These are phyloP conservation scores for Drosophila neoperkinsi DNA, from an alignment of 2,888 invertebrate species.

Conservation along the genomic window DNA sequence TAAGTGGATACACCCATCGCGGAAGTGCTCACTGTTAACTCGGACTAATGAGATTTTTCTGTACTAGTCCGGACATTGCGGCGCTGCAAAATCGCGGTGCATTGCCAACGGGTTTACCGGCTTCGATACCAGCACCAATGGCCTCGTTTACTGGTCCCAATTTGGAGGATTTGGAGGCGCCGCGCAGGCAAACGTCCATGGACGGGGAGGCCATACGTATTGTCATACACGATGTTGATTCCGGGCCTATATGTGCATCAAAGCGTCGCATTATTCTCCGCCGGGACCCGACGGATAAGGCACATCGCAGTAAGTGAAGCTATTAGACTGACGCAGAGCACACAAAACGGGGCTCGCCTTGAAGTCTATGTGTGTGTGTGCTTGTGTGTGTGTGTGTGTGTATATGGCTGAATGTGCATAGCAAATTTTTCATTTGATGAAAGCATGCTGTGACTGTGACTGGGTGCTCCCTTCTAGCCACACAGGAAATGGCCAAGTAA, in stretches of 20 bases:
- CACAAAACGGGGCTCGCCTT: conserved; percentile 21
- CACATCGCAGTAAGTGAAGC: conserved; percentile 91
- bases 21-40: not conserved
- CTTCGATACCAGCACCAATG: conserved; percentile 84
- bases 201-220: conserved; percentile 97
- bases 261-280: conserved; percentile 91
- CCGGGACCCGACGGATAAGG: conserved; percentile 93
- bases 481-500: conserved; percentile 79
- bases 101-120: conserved; percentile 83
- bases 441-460: conserved; percentile 20
- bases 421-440: conserved; percentile 52
- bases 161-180: conserved; percentile 88
- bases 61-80: conserved; percentile 90
- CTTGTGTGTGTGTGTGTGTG: not conserved
- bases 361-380: conserved; percentile 17
- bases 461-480: conserved; percentile 29
- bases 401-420: conserved; percentile 10
- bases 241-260: conserved; percentile 88
- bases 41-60: conserved; percentile 5
- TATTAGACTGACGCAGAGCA: conserved; percentile 21
- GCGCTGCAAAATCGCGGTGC: conserved; percentile 87
- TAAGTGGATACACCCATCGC: conserved; percentile 86
- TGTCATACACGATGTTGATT: conserved; percentile 96
- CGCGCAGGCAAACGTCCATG: conserved; percentile 92
- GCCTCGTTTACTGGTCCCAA: conserved; percentile 86